phyloP scores from a whole-genome alignment of 2,113 vertebrate species.

The Podarcis raffonei region DNA sequence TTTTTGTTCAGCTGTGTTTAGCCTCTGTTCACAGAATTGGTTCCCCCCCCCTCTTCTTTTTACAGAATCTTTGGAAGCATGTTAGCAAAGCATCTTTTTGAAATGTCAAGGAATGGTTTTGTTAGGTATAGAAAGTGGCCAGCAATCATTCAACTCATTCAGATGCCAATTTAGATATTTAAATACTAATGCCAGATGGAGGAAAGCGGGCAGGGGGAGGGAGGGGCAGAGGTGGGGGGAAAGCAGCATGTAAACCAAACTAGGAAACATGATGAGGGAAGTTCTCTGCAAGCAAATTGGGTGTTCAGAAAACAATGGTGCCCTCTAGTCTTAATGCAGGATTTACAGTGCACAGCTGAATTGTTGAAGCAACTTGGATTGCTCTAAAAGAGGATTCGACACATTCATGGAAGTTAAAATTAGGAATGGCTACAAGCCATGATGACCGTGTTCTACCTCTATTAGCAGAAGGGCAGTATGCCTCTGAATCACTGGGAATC shows the following conservation, averaged over 20 bases:
- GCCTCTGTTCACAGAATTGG: slow-evolving; percentile 56
- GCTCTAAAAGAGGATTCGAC: too few species aligned
- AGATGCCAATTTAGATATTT: slow-evolving; percentile 59
- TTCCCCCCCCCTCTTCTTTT: not conserved
- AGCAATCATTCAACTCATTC: slow-evolving; percentile 42
- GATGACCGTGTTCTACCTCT: not conserved
- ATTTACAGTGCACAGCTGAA: slow-evolving; percentile 31
- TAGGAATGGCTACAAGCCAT: not conserved
- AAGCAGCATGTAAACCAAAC: slow-evolving; percentile 25
- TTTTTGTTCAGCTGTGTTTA: slow-evolving; percentile 61
- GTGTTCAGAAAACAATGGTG: slow-evolving; percentile 55
- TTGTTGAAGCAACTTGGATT: too few species aligned
- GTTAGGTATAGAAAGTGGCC: slow-evolving; percentile 57
- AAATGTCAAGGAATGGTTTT: slow-evolving; percentile 60
- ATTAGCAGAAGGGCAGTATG: not conserved
- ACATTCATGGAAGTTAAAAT: not conserved
- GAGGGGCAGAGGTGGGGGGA: slow-evolving; percentile 45
- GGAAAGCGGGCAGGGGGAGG: not conserved
- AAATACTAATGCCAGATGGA: slow-evolving; percentile 46
- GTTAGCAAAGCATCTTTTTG: slow-evolving; percentile 57
- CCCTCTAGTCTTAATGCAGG: slow-evolving; percentile 59
- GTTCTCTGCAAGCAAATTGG: slow-evolving; percentile 57
- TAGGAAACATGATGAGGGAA: slow-evolving; percentile 60
- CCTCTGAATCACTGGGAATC: too few species aligned
- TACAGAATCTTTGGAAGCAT: slow-evolving; percentile 55